Base-by-base conservation (phyloP, 2,888 invertebrate genomes). In the Agrochola lota region DNA sequence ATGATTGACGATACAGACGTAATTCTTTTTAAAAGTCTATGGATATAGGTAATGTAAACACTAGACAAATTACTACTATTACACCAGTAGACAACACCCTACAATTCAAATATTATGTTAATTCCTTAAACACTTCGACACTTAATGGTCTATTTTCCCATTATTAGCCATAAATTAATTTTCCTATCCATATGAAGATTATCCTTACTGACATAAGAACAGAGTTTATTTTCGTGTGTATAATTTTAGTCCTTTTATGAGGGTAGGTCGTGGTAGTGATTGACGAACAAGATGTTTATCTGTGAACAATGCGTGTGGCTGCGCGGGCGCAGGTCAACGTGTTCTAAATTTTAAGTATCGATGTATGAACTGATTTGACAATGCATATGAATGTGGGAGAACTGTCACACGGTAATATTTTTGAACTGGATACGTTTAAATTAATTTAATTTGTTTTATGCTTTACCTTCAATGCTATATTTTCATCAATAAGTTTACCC, bases 241-340 rank as follows among this genome's bases (percentile, higher is more conserved):
- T 49, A 23, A 17, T 71, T 83, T 72, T 60, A 68, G 74, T 63
- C 55, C 71, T 67, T 85, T 90, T 89, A 88, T 87, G 81, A 85
- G 91, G 92, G 91, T 91, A 91, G 91, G 90, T 90, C 88, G 88
- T 91, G 86, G 89, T 90, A 91, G 92, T 94, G 93, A 94, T 94
- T 93, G 94, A 94, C 94, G 90, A 93, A 94, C 92, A 88, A 93
- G 95, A 96, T 96, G 89, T 78, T 95, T 95, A 96, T 96, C 96
- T 87, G 90, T 84, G 84, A 92, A 94, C 95, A 95, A 96, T 95
- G 95, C 93, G 95, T 95, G 95, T 95, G 95, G 95, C 91, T 92
- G 89, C 85, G 69, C 89, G 67, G 81, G 80, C 88, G 85, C 92
- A 87, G 90, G 89, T 90, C 89, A 85, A 89, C 74, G 86, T 80